Base-by-base conservation (phyloP, 2,797 vertebrate genomes). In the Hylomyscus alleni region DNA sequence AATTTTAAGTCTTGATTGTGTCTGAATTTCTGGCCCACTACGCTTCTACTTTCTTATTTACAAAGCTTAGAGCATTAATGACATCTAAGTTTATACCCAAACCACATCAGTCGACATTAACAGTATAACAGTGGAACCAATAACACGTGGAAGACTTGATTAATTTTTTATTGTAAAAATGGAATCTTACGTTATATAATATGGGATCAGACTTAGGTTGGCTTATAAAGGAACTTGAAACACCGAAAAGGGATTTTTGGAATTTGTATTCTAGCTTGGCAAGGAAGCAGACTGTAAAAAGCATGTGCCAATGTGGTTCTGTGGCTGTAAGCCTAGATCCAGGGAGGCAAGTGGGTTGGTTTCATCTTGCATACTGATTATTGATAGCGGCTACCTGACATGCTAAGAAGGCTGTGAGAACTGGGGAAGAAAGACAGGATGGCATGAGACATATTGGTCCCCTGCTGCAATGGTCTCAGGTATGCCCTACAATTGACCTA, bases 211-310 rank as follows among this genome's bases (percentile, higher is more conserved):
- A 77, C 54, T 88, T 82, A 54, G 26, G n/a, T 72, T 62, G 81
- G 40, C 20, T 73, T 81, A 90, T 85, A 94, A 90, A 56, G 60
- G 67, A 93, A 88, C 80, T 19, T 40, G 62, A 58, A 90, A 82
- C 65, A 50, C 52, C 91, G 52, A 89, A 95, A 56, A 24, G 65
- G 67, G 85, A 83, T 83, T 95, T 22, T 58, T 77, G 47, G 22
- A 80, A 62, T 76, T 62, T 31, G 14, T 93, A 58, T 87, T 92
- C 85, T 91, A 76, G 19, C 34, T 81, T 56, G 72, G 52, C 31
- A 40, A 89, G 77, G 83, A 95, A 90, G 76, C 17, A 96, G 86
- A 94, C 5, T 22, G 54, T 40, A 73, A 90, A 37, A 14, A 90
- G 80, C 73, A 95, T 22, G 80, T 93, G 76, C 83, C 44, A n/a